Evolutionary conservation across 2,797 vertebrate genomes (phyloP), one percentile per base, ranked within the genome.

Genomic region (Momotus momota): DNA sequence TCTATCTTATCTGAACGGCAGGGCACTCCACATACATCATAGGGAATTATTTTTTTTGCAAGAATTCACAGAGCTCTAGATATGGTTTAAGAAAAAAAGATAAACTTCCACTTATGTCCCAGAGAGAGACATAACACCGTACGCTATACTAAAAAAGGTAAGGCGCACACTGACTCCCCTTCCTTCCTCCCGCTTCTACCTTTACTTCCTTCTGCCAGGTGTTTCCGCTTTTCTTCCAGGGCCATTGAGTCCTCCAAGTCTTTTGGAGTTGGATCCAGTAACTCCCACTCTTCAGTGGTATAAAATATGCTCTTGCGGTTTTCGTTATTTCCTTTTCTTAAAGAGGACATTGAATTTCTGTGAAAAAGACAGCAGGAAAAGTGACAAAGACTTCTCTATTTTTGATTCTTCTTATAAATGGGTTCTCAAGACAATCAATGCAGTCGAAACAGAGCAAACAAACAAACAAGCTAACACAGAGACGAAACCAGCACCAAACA

Each of bases 341-440:
- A 97, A 38, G 98, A 98, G 21, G 99, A 99, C 99, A 99, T 99
- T 26, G 99, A 99, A 96, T 99, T 99, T 97, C 99, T 99, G 86
- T 57, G 22, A 62, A 81, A 81, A 82, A 81, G 18, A 48, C n/a
- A 85, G 33, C 25, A 92, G 18, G 27, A 51, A 69, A 54, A 81
- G 31, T 21, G n/a, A 86, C 31, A 40, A 66, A 35, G 14, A 84
- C 18, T 55, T 48, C n/a, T 72, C 31, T 31, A 22, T n/a, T 80
- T 55, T 45, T 20, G 13, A 20, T 35, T 86, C 9, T 45, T 70
- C 86, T 77, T 46, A 55, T 23, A 46, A 86, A 46, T 49, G 12
- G 22, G 9, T 71, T 70, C 86, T 83, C 49, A 70, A 70, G 67
- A 45, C 40, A 67, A 79, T 9, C 67, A 82, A 61, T 71, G 67